Evolutionary conservation across 2,888 invertebrate species (phyloP), one percentile per base, ranked within the genome.

Genomic region (Iselma pallidipennis): DNA sequence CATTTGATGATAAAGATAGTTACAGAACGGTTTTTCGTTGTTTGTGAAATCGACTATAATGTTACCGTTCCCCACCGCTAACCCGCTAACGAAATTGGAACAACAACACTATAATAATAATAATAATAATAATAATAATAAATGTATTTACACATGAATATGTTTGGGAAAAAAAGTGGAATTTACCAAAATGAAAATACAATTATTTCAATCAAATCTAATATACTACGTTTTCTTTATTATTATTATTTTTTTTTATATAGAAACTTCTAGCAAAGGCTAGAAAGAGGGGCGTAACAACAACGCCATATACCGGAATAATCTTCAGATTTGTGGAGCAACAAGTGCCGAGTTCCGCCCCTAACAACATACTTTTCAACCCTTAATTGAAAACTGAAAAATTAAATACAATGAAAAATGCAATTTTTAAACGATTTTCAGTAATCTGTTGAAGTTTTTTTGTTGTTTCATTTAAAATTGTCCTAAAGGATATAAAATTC

Each of bases 281-380:
- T 31, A 4, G 12, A 31, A 10, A 29, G 29, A 42, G 42, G 19
- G 42, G 42, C 42, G 42, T 42, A 42, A 42, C 42, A 9, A 6
- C 4, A n/a, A n/a, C n/a, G n/a, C n/a, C n/a, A n/a, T n/a, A n/a
- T n/a, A n/a, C n/a, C n/a, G n/a, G n/a, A n/a, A n/a, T n/a, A n/a
- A n/a, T n/a, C n/a, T n/a, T n/a, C n/a, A n/a, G n/a, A n/a, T n/a
- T n/a, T n/a, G n/a, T 61, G 31, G 57, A 58, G 63, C 63, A 63
- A 60, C 60, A 64, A 64, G 63, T 64, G 63, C 59, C 63, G 0
- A 9, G 59, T 45, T 57, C 57, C 59, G 59, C 63, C 63, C 63
- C 63, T 63, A 53, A n/a, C n/a, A n/a, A n/a, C n/a, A n/a, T n/a
- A n/a, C n/a, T 33, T 49, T 19, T 12, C 42, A 42, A 42, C 37